Conservation (phyloP, 2,113 vertebrate genomes). For the Alligator mississippiensis region DNA sequence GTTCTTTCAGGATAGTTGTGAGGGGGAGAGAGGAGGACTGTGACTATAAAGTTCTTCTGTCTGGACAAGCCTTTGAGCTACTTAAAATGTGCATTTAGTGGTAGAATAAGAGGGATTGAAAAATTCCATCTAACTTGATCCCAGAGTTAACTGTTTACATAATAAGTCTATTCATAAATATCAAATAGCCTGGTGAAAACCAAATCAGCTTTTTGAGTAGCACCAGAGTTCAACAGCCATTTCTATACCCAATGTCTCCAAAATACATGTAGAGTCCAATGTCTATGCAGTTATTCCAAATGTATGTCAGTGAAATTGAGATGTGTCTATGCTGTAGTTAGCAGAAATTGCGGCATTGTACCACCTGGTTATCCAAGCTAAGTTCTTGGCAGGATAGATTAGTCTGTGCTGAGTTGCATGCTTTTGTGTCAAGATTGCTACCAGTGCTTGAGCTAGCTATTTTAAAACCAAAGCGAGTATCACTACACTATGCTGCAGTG, state of each 20-base stretch:
- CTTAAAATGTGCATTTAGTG: background rate
- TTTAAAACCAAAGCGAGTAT: too few species aligned
- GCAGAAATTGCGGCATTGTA: too few species aligned
- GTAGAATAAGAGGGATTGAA: background rate
- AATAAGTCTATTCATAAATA: background rate
- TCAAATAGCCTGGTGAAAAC: background rate
- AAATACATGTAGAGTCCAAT: background rate
- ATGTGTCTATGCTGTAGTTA: too few species aligned
- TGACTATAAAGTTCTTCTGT: background rate
- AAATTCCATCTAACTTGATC: background rate
- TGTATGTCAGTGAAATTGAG: background rate
- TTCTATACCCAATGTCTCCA: background rate
- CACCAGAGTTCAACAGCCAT: fast-evolving
- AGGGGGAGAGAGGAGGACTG: background rate
- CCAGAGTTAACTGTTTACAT: background rate
- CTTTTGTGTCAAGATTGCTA: too few species aligned
- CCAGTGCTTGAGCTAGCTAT: too few species aligned
- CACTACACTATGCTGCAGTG: too few species aligned
- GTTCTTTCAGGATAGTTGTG: background rate
- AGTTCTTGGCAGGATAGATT: too few species aligned
- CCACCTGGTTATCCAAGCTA: too few species aligned
- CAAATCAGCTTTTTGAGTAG: fast-evolving
- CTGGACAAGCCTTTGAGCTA: background rate
- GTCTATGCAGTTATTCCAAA: background rate
- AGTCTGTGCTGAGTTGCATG: too few species aligned